Evolutionary conservation across 2,888 invertebrate genomes (phyloP).

Genomic region (Tanaodytes sp.): DNA sequence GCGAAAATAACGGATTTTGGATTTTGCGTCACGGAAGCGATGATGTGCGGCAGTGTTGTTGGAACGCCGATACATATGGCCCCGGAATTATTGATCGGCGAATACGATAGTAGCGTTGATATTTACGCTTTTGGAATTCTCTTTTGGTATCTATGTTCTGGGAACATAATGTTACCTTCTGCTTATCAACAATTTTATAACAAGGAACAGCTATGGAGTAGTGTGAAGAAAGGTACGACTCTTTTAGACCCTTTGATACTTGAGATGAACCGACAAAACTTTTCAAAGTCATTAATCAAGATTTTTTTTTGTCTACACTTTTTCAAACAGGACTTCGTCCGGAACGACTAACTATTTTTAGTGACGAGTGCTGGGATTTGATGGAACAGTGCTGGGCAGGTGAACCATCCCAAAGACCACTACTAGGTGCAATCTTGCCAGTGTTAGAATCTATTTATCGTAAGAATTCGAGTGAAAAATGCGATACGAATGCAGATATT

Average conservation of each 20-base stretch:
- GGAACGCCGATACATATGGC: slow-evolving; percentile 94
- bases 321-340: slow-evolving; percentile 83
- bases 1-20: slow-evolving; percentile 90
- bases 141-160: slow-evolving; percentile 92
- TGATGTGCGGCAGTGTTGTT: slow-evolving; percentile 91
- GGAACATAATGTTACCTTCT: slow-evolving; percentile 83
- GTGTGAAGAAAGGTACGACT: slow-evolving; percentile 87
- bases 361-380: slow-evolving; percentile 85
- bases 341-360: slow-evolving; percentile 83
- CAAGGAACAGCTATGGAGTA: slow-evolving; percentile 89
- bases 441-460: slow-evolving; percentile 76
- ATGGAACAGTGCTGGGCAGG: slow-evolving; percentile 90
- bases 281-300: no score
- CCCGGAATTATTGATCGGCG: slow-evolving; percentile 86
- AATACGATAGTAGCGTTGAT: slow-evolving; percentile 88
- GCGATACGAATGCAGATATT: neutral
- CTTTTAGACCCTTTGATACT: no score
- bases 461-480: slow-evolving; percentile 51
- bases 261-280: no score
- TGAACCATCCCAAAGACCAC: slow-evolving; percentile 82
- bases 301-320: no score
- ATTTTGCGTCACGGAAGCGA: slow-evolving; percentile 91
- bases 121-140: slow-evolving; percentile 92
- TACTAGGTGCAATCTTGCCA: slow-evolving; percentile 85
- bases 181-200: slow-evolving; percentile 87